A percentile compares a stretch with the other conserved stretches of the same genome.
These are phyloP conservation scores for Meandrina meandrites DNA, from an alignment of 92 coral and sea anemone genomes.

Conservation along the genomic window DNA sequence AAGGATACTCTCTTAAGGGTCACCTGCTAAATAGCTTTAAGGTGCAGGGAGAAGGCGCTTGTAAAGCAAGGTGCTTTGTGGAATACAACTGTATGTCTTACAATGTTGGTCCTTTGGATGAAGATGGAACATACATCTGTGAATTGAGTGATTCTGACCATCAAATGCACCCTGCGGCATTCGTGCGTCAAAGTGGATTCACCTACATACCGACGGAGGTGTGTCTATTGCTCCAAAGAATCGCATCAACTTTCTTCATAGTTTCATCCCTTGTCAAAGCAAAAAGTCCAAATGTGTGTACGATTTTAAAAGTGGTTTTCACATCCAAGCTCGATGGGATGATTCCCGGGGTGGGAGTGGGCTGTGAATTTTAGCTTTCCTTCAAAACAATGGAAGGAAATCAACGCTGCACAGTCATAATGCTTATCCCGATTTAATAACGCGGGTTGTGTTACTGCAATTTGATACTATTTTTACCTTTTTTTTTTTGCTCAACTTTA, in stretches of 20 bases:
- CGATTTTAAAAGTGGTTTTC: too few relatives aligned
- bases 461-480: background rate
- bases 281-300: too few relatives aligned
- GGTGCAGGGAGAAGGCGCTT: slow-evolving; percentile 8
- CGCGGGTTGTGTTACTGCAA: background rate
- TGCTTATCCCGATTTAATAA: background rate
- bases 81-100: slow-evolving; percentile 8
- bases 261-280: too few relatives aligned
- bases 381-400: too few relatives aligned
- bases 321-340: too few relatives aligned
- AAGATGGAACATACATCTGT: background rate
- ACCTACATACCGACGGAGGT: slow-evolving; percentile 12
- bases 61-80: slow-evolving; percentile 5
- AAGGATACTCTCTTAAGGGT: slow-evolving; percentile 6
- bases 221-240: background rate
- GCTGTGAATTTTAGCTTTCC: too few relatives aligned
- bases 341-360: too few relatives aligned
- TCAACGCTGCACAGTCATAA: too few relatives aligned
- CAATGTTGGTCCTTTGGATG: slow-evolving; percentile 1
- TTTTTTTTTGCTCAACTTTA: background rate
- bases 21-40: background rate
- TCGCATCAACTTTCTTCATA: too few relatives aligned
- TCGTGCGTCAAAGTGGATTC: background rate
- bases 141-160: slow-evolving; percentile 28
- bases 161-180: background rate